These are phyloP conservation scores for Lysandra coridon DNA, from an alignment of 2,888 invertebrate species.

Conservation along the genomic window DNA sequence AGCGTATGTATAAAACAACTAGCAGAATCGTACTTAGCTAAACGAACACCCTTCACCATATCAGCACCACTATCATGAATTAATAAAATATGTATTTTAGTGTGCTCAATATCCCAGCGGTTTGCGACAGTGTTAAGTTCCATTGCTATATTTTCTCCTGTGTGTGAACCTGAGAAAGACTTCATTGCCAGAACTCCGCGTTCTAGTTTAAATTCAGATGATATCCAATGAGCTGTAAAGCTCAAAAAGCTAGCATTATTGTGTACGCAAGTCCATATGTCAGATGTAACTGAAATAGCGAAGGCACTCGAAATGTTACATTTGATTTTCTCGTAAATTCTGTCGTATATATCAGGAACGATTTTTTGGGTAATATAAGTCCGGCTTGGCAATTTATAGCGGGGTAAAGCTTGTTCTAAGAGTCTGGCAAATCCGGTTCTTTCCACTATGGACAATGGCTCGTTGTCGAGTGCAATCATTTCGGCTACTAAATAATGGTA, in stretches of 20 bases:
- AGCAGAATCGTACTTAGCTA: constrained; percentile 43
- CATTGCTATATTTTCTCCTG: constrained; percentile 46
- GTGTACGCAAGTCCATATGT: constrained; percentile 38
- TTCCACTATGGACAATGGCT: constrained; percentile 47
- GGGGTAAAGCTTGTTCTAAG: constrained; percentile 42
- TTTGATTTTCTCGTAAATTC: constrained; percentile 39
- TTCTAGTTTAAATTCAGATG: constrained; percentile 42
- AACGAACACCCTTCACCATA: constrained; percentile 46
- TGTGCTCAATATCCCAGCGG: constrained; percentile 46
- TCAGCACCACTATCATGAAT: constrained; percentile 47
- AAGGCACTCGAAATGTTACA: constrained; percentile 38
- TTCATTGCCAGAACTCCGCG: constrained; percentile 45
- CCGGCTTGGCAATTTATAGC: constrained; percentile 41
- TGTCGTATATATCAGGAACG: constrained; percentile 40
- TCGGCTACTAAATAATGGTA: constrained; percentile 41
- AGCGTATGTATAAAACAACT: constrained; percentile 48
- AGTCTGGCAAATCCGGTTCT: constrained; percentile 46
- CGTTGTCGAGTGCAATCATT: constrained; percentile 39
- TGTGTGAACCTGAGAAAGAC: constrained; percentile 42
- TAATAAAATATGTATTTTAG: constrained; percentile 46
- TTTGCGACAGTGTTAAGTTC: constrained; percentile 44
- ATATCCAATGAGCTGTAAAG: constrained; percentile 45
- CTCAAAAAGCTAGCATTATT: constrained; percentile 35
- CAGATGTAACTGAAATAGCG: constrained; percentile 42
- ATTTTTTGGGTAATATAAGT: constrained; percentile 42